phyloP scores from a whole-genome alignment of 1,140 invertebrate genomes.

The Drosophila erecta region DNA sequence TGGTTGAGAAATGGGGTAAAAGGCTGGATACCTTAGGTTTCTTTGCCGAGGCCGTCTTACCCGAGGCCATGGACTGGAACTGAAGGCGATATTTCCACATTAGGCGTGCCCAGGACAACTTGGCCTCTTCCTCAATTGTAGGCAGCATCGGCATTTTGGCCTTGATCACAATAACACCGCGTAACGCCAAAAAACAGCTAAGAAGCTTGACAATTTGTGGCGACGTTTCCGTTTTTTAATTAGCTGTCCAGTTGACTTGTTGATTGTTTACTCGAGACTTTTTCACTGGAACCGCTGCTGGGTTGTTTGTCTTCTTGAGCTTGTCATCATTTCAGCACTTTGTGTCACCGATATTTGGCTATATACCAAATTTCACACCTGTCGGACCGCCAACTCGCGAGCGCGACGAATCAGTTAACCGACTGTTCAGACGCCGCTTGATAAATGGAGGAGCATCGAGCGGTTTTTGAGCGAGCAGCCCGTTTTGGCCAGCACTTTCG shows the following conservation, averaged over 20 bases:
- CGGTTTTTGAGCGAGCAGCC: slow-evolving; percentile 22
- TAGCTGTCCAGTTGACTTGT: slow-evolving; percentile 29
- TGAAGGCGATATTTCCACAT: slow-evolving; percentile 75
- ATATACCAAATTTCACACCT: slow-evolving; percentile 19
- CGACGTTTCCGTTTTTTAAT: slow-evolving; percentile 27
- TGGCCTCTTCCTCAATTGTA: slow-evolving; percentile 74
- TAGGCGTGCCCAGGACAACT: slow-evolving; percentile 62
- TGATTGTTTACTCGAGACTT: slow-evolving; percentile 40
- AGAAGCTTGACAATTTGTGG: slow-evolving; percentile 14
- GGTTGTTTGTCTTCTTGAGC: slow-evolving; percentile 33
- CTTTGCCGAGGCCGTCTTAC: slow-evolving; percentile 41
- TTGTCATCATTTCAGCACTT: slow-evolving; percentile 44
- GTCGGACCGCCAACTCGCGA: slow-evolving; percentile 21
- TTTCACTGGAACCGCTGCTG: slow-evolving; percentile 44
- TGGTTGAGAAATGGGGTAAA: neutral
- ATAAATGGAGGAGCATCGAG: slow-evolving; percentile 39
- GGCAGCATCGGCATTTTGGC: slow-evolving; percentile 67
- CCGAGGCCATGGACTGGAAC: slow-evolving; percentile 72
- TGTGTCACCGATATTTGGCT: slow-evolving; percentile 12
- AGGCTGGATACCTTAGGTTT: accelerated
- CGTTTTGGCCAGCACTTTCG: slow-evolving; percentile 12
- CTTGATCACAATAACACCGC: slow-evolving; percentile 8
- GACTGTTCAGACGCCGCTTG: slow-evolving; percentile 30
- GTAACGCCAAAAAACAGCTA: slow-evolving; percentile 12
- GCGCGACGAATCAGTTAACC: slow-evolving; percentile 7